phyloP scores from a whole-genome alignment of 2,888 invertebrate species.

The Kryphioiulus occultus region DNA sequence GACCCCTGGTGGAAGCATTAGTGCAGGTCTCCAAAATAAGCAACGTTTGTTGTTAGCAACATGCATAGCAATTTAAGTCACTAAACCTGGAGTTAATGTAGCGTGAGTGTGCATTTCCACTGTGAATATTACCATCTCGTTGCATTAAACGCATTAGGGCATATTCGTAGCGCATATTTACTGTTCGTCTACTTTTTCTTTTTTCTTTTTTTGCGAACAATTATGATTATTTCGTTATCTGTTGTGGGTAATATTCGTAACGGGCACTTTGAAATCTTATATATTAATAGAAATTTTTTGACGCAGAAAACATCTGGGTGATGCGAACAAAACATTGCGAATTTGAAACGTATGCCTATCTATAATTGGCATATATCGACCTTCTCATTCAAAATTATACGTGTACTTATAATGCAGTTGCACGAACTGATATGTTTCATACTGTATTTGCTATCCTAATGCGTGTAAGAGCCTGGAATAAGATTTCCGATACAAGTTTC shows the following conservation, averaged over 20 bases:
- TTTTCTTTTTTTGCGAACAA: neutral
- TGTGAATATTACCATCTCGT: slow-evolving; percentile 1
- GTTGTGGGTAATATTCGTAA: neutral
- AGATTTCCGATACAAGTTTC: slow-evolving; percentile 16
- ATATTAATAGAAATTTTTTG: slow-evolving; percentile 16
- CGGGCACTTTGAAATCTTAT: slow-evolving; percentile 12
- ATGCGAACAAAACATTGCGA: neutral
- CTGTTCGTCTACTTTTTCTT: neutral
- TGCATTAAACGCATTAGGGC: neutral
- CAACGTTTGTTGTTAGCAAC: neutral
- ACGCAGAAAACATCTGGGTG: slow-evolving; percentile 40
- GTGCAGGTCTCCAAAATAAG: neutral
- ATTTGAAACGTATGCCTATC: slow-evolving; percentile 20
- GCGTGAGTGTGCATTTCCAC: slow-evolving; percentile 1
- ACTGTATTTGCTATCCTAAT: neutral
- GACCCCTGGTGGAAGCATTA: neutral
- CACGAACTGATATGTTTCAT: slow-evolving; percentile 15
- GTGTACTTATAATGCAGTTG: neutral
- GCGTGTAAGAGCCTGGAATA: neutral
- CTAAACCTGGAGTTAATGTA: neutral
- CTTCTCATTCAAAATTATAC: neutral
- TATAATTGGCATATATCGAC: slow-evolving; percentile 31
- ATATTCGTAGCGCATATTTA: neutral
- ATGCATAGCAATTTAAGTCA: neutral
- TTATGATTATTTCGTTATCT: neutral